Percentiles rank a stretch among this genome's conserved stretches.
These are phyloP conservation scores for Oreohelix idahoensis DNA, from an alignment of 1,140 invertebrate species.

Conservation along the genomic window DNA sequence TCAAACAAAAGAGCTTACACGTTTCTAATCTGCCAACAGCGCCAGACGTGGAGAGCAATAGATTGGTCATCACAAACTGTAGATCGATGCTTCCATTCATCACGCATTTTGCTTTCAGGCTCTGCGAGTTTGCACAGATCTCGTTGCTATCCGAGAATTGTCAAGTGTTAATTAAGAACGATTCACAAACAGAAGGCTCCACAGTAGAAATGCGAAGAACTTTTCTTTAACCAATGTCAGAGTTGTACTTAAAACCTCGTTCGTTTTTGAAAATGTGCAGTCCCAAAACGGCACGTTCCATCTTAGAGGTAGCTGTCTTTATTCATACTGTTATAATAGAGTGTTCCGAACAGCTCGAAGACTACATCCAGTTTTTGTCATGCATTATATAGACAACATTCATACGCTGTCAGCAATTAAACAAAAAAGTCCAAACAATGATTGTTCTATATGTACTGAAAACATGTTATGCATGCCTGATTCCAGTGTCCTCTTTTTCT, in stretches of 20 bases:
- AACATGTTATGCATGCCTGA: too few relatives aligned
- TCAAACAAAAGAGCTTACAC: slow-evolving; percentile 28
- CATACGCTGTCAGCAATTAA: too few relatives aligned
- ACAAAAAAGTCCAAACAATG: too few relatives aligned
- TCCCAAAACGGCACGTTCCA: neutral
- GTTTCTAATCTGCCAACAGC: slow-evolving; percentile 14
- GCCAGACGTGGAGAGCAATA: neutral
- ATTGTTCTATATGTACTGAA: too few relatives aligned
- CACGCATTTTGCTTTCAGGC: neutral
- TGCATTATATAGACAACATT: too few relatives aligned
- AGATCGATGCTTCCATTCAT: slow-evolving; percentile 13
- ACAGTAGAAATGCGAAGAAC: neutral
- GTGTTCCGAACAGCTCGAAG: too few relatives aligned
- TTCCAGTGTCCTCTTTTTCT: too few relatives aligned
- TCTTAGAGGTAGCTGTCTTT: too few relatives aligned
- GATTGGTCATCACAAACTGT: neutral
- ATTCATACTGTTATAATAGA: too few relatives aligned
- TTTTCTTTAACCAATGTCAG: neutral
- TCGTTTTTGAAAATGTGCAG: neutral
- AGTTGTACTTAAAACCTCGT: neutral
- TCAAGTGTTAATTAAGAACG: slow-evolving; percentile 31
- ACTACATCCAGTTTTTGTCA: too few relatives aligned
- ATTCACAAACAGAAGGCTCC: neutral
- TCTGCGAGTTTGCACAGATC: slow-evolving; percentile 13
- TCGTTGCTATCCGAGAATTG: neutral